Base-by-base conservation (phyloP, 2,797 vertebrate genomes). In the Hydrocynus forskahlii region DNA sequence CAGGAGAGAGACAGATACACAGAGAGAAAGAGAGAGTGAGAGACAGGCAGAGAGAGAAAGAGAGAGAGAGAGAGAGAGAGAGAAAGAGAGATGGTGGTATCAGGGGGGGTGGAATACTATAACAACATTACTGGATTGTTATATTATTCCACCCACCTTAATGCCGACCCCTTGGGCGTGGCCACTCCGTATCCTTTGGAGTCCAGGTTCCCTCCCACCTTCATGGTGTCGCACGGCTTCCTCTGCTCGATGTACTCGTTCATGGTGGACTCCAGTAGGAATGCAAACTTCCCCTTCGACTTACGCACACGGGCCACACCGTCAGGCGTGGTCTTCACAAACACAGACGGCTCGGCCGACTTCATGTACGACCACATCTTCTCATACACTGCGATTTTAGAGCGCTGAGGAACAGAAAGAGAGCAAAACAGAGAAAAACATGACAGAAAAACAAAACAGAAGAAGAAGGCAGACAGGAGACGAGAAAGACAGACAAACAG, bases 111-210 rank as follows among this genome's bases (percentile, higher is more conserved):
- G n/a, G n/a, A n/a, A n/a, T n/a, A n/a, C n/a, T n/a, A n/a, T n/a
- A n/a, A n/a, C n/a, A n/a, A n/a, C n/a, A n/a, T n/a, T 29, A 29
- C 29, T 29, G 84, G 83, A 99, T 98, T 99, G 97, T 99, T 98
- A 99, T 99, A 98, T 95, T 99, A 97, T 97, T 98, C 97, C 97
- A 99, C 97, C 97, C 97, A 99, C 97, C 97, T 99, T 98, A 99
- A 98, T 98, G 96, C 95, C 90, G 97, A 99, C 95, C 96, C 96
- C 96, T 99, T 99, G 90, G 97, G 97, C 87, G 97, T 99, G 79
- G 97, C 97, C 89, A 99, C 98, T 93, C 97, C 97, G 62, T 98
- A 99, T 94, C 97, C 97, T 92, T 99, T 99, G 92, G 97, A 99
- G 94, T 99, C 97, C 93, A 99, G 95, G 94, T 99, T 99, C 81